Conservation (phyloP, 2,888 invertebrate genomes). For the Eupithecia pulchellata region DNA sequence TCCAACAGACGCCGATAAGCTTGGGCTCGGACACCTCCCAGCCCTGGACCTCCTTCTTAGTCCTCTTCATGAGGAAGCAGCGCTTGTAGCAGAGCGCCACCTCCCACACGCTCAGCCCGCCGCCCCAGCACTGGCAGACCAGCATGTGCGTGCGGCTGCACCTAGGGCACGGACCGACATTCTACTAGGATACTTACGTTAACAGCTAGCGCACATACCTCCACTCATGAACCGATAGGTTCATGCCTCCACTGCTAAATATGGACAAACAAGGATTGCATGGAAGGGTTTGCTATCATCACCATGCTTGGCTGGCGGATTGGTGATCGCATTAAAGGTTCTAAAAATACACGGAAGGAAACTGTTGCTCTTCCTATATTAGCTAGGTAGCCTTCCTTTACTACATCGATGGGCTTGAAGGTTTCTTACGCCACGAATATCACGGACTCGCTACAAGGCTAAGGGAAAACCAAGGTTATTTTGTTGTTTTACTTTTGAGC, state of each 20-base stretch:
- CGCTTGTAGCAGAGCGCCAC: conserved; percentile 75
- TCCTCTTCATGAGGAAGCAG: conserved; percentile 67
- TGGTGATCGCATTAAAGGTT: not conserved
- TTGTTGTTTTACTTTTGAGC: no score
- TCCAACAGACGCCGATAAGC: conserved; percentile 70
- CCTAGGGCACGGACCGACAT: conserved; percentile 50
- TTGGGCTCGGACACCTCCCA: conserved; percentile 66
- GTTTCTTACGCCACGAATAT: no score
- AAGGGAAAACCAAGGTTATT: no score
- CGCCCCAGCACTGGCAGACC: conserved; percentile 75
- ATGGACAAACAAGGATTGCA: not conserved
- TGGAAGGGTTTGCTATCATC: no score
- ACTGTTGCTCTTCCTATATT: no score
- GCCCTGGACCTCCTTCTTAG: conserved; percentile 58
- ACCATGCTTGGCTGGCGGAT: no score
- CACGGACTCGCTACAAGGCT: no score
- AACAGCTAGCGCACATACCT: not conserved
- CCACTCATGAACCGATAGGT: no score
- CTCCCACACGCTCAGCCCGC: conserved; percentile 77
- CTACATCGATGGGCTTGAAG: no score
- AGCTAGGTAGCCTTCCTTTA: no score
- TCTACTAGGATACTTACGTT: not conserved
- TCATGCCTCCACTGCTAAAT: no score
- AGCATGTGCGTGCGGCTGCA: conserved; percentile 73
- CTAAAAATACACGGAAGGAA: not conserved